Percentiles rank a stretch among this genome's conserved stretches.
These are phyloP conservation scores for Eurypyga helias DNA, from an alignment of 2,113 vertebrate genomes.

Conservation along the genomic window DNA sequence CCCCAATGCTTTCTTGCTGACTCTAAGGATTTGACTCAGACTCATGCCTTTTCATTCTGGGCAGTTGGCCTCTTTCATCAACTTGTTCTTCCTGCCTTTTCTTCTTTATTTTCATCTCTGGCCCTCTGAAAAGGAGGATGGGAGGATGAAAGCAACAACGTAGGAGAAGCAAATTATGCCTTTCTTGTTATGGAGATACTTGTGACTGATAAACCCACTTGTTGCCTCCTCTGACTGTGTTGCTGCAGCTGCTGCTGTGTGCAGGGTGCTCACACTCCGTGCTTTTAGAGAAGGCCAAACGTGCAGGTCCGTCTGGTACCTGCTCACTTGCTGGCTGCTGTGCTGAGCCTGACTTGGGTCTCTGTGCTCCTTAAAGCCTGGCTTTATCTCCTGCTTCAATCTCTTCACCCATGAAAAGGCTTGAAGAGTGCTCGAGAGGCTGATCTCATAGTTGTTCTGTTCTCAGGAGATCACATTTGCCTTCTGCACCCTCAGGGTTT, in stretches of 20 bases:
- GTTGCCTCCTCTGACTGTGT: background rate
- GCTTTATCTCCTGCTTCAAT: background rate
- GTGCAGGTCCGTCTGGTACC: background rate
- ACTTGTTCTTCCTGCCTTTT: background rate
- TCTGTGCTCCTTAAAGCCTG: background rate
- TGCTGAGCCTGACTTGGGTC: background rate
- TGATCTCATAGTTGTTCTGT: background rate
- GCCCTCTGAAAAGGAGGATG: background rate
- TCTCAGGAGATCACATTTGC: background rate
- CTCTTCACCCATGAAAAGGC: background rate
- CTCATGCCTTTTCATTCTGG: background rate
- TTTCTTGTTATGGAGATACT: background rate
- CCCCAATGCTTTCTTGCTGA: background rate
- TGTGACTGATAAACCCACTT: background rate
- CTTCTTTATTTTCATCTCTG: background rate
- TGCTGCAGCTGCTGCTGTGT: background rate
- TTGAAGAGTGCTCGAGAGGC: background rate
- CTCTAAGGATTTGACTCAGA: background rate
- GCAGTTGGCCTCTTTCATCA: background rate
- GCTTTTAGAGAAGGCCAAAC: background rate
- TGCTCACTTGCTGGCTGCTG: background rate
- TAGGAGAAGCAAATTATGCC: background rate
- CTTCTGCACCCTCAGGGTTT: background rate
- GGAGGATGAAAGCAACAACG: background rate
- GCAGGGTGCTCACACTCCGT: rapidly evolving